These are phyloP conservation scores for Melolontha melolontha DNA, from an alignment of 2,888 invertebrate genomes.

Conservation along the genomic window DNA sequence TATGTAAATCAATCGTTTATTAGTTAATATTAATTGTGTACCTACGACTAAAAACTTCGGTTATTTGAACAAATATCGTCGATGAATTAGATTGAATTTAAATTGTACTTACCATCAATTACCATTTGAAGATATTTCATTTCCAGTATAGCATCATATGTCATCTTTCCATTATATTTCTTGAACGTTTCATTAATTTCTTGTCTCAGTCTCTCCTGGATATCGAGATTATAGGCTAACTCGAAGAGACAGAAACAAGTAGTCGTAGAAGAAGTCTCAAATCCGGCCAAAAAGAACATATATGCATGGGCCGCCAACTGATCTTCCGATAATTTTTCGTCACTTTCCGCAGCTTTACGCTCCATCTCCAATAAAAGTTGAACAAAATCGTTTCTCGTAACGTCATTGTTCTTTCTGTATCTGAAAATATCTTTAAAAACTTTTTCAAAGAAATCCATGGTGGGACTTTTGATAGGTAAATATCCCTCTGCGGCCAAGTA, in stretches of 20 bases:
- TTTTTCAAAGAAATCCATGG: not conserved
- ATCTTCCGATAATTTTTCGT: conserved; percentile 28
- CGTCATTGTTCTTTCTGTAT: conserved; percentile 45
- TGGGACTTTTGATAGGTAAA: not conserved
- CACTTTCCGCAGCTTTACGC: conserved; percentile 41
- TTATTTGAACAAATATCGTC: too few relatives aligned
- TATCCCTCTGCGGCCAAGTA: not conserved
- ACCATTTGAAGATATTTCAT: conserved; percentile 66
- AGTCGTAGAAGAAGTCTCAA: conserved; percentile 64
- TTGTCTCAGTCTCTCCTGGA: conserved; percentile 63
- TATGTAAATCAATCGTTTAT: too few relatives aligned
- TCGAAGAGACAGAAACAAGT: conserved; percentile 61
- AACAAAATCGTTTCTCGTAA: conserved; percentile 58
- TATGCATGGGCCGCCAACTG: conserved; percentile 58
- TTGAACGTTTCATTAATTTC: conserved; percentile 60
- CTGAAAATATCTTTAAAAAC: conserved; percentile 51
- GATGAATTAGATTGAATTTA: too few relatives aligned
- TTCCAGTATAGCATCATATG: conserved; percentile 63
- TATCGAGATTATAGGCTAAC: conserved; percentile 60
- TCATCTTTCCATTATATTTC: conserved; percentile 57
- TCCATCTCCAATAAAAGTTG: conserved; percentile 56
- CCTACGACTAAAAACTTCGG: too few relatives aligned
- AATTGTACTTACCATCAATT: conserved; percentile 55
- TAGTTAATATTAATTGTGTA: too few relatives aligned
- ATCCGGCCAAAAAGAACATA: conserved; percentile 65